A percentile compares a stretch with the other conserved stretches of the same genome.
Evolutionary conservation across 2,113 vertebrate genomes (phyloP).

Genomic region (Notechis scutatus): DNA sequence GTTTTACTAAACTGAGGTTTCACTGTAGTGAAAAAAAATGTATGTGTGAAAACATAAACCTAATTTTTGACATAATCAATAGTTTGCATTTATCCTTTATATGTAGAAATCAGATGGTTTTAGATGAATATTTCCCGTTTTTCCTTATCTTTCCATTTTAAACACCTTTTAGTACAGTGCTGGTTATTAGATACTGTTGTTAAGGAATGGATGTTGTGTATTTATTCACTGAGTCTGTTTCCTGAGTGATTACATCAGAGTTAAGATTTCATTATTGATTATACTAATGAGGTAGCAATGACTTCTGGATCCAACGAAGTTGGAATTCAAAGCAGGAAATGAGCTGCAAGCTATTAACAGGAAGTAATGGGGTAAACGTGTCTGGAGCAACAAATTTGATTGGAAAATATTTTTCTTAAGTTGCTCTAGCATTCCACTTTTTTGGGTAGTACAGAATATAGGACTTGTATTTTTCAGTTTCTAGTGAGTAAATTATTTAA

Average conservation of each 20-base stretch:
- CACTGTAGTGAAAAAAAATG: neutral
- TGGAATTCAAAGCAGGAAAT: neutral
- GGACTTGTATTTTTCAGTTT: neutral
- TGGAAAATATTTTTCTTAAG: neutral
- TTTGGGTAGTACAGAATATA: neutral
- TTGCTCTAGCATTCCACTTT: neutral
- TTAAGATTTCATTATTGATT: neutral
- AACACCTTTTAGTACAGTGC: neutral
- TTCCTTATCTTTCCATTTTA: neutral
- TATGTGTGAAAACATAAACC: neutral
- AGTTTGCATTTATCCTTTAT: neutral
- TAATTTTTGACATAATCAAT: neutral
- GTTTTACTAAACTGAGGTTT: neutral
- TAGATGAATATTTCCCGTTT: slow-evolving; percentile 24
- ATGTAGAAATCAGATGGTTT: neutral
- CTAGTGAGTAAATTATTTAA: neutral
- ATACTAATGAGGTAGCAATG: neutral
- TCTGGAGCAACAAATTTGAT: neutral
- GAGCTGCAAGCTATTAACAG: neutral
- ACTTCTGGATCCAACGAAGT: neutral
- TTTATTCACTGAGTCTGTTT: slow-evolving; percentile 13
- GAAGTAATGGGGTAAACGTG: neutral
- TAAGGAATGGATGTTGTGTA: neutral
- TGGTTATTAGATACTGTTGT: neutral
- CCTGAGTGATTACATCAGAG: slow-evolving; percentile 1